Evolutionary conservation across 2,113 vertebrate genomes (phyloP).

Genomic region (Macroglossus sobrinus): DNA sequence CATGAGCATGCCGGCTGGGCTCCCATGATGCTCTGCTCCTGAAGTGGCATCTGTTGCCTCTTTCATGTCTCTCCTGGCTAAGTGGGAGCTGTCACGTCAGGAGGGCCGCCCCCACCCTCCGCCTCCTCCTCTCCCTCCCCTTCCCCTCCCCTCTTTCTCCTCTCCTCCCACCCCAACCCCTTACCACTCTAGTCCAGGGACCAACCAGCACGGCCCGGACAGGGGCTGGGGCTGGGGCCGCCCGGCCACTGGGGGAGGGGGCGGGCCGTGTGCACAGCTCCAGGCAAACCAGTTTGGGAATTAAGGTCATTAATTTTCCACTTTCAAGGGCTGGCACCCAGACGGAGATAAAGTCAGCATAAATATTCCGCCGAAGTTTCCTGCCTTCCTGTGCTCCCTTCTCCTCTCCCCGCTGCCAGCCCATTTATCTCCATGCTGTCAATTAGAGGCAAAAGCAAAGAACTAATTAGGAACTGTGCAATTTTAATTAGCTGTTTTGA

Average conservation of each 20-base stretch:
- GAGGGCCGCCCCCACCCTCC: slow-evolving; percentile 88
- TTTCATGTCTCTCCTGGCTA: slow-evolving; percentile 98
- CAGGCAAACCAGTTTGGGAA: slow-evolving; percentile 99
- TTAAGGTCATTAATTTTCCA: slow-evolving; percentile 99
- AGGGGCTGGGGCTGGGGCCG: background rate
- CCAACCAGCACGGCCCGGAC: background rate
- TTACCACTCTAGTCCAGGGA: slow-evolving; percentile 72
- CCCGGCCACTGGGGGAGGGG: slow-evolving; percentile 63
- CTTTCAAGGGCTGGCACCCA: slow-evolving; percentile 99
- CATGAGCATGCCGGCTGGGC: slow-evolving; percentile 82
- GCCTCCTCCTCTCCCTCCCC: slow-evolving; percentile 83
- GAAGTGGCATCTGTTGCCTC: slow-evolving; percentile 98
- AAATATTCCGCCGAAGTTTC: slow-evolving; percentile 99
- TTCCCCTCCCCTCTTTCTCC: slow-evolving; percentile 72
- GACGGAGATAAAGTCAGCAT: slow-evolving; percentile 99
- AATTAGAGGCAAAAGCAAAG: slow-evolving; percentile 99
- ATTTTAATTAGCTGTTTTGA: slow-evolving; percentile 99
- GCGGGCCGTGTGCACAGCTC: slow-evolving; percentile 91
- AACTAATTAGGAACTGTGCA: slow-evolving; percentile 99
- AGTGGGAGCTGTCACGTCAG: slow-evolving; percentile 98
- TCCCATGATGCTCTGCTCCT: slow-evolving; percentile 97
- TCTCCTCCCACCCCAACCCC: slow-evolving; percentile 79
- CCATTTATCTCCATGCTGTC: slow-evolving; percentile 99
- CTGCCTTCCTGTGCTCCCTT: slow-evolving; percentile 89
- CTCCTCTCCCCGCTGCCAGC: slow-evolving; percentile 97